Evolutionary conservation across 2,888 invertebrate genomes (phyloP).

Genomic region (Leucozona laternaria): DNA sequence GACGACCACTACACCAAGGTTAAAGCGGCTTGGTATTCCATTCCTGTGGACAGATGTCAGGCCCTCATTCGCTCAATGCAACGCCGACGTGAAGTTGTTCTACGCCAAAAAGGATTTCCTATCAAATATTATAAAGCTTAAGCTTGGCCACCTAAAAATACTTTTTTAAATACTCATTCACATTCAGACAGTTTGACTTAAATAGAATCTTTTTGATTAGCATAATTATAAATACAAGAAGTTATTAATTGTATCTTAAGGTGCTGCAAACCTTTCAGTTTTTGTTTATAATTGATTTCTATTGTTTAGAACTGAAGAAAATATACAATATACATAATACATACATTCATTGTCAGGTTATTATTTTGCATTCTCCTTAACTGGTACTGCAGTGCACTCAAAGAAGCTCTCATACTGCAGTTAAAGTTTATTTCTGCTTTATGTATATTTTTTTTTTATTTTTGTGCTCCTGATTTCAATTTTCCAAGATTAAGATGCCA

Average conservation of each 20-base stretch:
- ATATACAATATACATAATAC: neutral
- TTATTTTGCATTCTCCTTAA: slow-evolving; percentile 10
- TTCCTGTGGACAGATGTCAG: no score
- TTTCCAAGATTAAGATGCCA: slow-evolving; percentile 30
- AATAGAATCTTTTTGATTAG: no score
- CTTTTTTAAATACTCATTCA: no score
- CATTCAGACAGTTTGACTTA: no score
- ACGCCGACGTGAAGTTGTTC: no score
- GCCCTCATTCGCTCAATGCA: no score
- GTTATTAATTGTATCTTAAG: neutral
- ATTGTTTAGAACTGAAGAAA: neutral
- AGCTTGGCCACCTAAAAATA: no score
- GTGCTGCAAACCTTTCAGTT: neutral
- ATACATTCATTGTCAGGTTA: neutral
- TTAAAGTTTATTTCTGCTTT: neutral
- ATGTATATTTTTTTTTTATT: neutral
- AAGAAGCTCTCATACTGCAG: neutral
- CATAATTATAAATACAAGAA: neutral
- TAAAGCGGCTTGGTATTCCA: no score
- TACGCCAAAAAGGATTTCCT: no score
- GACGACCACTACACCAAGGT: no score
- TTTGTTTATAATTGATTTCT: neutral
- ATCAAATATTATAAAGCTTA: no score
- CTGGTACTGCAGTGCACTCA: neutral
- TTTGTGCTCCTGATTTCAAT: slow-evolving; percentile 14